A percentile compares a stretch with the other conserved stretches of the same genome.
Conservation (phyloP, 2,113 vertebrate species). For the Philantomba maxwellii region DNA sequence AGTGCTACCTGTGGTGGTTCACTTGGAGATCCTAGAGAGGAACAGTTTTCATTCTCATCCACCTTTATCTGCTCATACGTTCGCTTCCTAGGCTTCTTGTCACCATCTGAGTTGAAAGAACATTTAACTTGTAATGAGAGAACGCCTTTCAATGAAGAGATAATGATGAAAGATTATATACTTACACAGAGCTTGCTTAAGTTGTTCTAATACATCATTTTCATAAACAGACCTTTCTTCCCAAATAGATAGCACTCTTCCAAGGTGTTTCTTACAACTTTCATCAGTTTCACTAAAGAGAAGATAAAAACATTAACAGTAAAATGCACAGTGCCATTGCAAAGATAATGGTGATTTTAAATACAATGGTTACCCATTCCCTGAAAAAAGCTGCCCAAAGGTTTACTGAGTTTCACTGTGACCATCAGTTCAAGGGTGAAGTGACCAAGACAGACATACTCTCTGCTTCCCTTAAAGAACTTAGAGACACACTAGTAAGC, state of each 20-base stretch:
- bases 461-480: not conserved
- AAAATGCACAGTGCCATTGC: not conserved
- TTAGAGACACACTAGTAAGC: not conserved
- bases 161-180: constrained; percentile 57
- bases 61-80: constrained; percentile 92
- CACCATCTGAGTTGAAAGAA: constrained; percentile 78
- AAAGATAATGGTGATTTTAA: not conserved
- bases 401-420: not conserved
- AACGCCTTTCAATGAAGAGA: constrained; percentile 38
- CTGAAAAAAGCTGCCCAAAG: not conserved
- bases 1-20: constrained; percentile 92
- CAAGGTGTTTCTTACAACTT: constrained; percentile 94
- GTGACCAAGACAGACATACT: not conserved
- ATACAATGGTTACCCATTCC: not conserved
- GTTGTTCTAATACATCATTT: constrained; percentile 92
- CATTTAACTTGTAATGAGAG: constrained; percentile 49
- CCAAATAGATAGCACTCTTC: constrained; percentile 96
- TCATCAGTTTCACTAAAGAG: constrained; percentile 92
- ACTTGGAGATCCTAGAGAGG: constrained; percentile 88
- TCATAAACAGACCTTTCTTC: constrained; percentile 98
- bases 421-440: not conserved
- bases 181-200: constrained; percentile 94
- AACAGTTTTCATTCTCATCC: constrained; percentile 88
- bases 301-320: constrained; percentile 29
- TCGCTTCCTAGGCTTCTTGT: constrained; percentile 92